phyloP scores from a whole-genome alignment of 2,888 invertebrate species.

The Dryococelus australis region DNA sequence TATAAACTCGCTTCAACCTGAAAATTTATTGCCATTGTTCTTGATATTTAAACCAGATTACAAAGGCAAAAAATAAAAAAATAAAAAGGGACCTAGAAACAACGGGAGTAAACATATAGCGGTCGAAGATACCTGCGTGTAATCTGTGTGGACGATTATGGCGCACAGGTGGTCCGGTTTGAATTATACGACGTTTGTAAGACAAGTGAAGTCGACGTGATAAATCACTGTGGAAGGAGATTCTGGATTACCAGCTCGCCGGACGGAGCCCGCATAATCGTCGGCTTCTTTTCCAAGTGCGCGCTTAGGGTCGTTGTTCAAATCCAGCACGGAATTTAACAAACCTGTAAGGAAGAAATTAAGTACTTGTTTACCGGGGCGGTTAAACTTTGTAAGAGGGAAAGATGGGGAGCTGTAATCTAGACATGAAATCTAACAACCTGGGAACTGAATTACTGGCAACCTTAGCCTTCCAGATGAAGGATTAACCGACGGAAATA shows the following conservation, averaged over 20 bases:
- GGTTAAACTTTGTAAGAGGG: too few relatives aligned
- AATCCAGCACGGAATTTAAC: not conserved
- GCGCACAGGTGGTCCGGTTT: not conserved
- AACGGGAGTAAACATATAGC: not conserved
- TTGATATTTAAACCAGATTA: constrained; percentile 8
- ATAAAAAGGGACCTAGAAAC: not conserved
- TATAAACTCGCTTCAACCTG: too few relatives aligned
- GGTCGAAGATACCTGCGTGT: not conserved
- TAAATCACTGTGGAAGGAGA: not conserved
- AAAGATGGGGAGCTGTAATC: too few relatives aligned
- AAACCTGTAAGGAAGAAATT: not conserved
- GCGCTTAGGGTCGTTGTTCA: not conserved
- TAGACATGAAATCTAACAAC: too few relatives aligned
- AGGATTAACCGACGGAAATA: too few relatives aligned
- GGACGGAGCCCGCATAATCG: not conserved
- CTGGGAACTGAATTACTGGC: too few relatives aligned
- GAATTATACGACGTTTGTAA: not conserved
- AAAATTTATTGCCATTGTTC: not conserved
- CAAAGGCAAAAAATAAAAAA: not conserved
- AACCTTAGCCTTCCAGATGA: too few relatives aligned
- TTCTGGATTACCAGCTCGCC: not conserved
- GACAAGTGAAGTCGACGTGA: not conserved
- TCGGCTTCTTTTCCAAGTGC: not conserved
- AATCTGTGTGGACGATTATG: not conserved
- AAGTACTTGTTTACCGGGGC: too few relatives aligned